Conservation (phyloP, 2,888 invertebrate genomes). For the Notodonta ziczac region DNA sequence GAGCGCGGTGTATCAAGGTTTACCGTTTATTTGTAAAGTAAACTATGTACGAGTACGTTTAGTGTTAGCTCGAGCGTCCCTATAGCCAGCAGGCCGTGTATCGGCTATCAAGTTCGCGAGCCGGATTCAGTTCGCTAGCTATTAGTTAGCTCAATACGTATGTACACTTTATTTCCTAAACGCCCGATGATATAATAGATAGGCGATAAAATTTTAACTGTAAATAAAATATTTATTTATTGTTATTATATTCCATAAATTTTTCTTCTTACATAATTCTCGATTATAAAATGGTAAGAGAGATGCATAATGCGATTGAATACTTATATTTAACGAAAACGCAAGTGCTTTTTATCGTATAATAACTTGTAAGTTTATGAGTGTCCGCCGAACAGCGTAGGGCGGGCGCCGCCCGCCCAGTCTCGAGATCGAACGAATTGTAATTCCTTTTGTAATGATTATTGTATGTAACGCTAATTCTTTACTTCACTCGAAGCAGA, state of each 20-base stretch:
- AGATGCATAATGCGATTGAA: conserved; percentile 73
- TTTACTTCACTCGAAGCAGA: conserved; percentile 53
- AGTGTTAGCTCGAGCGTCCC: background rate
- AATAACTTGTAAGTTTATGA: conserved; percentile 60
- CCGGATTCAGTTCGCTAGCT: conserved; percentile 21
- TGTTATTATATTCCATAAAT: conserved; percentile 82
- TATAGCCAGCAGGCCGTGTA: background rate
- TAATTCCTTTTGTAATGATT: conserved; percentile 61
- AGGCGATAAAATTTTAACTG: conserved; percentile 80
- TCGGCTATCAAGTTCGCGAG: background rate
- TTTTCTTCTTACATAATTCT: conserved; percentile 81
- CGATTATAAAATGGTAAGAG: conserved; percentile 79
- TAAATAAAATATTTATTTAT: conserved; percentile 84
- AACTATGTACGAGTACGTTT: conserved; percentile 15
- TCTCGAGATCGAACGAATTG: conserved; percentile 44
- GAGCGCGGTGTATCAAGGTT: conserved; percentile 35
- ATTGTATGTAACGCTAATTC: conserved; percentile 55
- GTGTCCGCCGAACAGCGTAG: conserved; percentile 35
- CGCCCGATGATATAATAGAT: conserved; percentile 74
- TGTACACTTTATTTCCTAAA: conserved; percentile 56
- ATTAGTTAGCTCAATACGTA: conserved; percentile 46
- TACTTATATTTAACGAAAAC: conserved; percentile 65
- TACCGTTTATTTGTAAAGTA: conserved; percentile 34
- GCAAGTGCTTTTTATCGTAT: conserved; percentile 78
- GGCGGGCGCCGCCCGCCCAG: conserved; percentile 31